phyloP scores from a whole-genome alignment of 1,140 invertebrate genomes.

The Rhynchophorus ferrugineus region DNA sequence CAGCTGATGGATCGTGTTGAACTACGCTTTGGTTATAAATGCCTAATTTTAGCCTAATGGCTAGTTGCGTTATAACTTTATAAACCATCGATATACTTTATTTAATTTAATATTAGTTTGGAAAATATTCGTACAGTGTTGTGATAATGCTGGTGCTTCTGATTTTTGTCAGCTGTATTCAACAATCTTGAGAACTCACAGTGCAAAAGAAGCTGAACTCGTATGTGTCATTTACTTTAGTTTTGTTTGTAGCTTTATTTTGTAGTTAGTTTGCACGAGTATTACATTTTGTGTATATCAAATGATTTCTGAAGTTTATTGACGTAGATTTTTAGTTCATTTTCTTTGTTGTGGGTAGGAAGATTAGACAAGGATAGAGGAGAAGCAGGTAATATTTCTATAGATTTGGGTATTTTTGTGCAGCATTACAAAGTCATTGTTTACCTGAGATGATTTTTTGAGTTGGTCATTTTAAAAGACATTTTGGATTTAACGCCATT shows the following conservation, averaged over 20 bases:
- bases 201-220: conserved; percentile 21
- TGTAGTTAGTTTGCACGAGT: conserved; percentile 2
- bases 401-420: background rate
- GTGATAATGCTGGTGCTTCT: conserved; percentile 17
- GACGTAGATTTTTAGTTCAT: conserved; percentile 11
- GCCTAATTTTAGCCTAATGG: conserved; percentile 25
- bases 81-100: conserved; percentile 14
- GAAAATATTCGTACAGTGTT: conserved; percentile 1
- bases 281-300: background rate
- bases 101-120: conserved; percentile 2
- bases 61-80: conserved; percentile 11
- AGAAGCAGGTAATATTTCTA: background rate
- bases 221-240: conserved; percentile 16
- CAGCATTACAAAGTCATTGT: background rate
- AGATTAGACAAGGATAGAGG: background rate
- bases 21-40: conserved; percentile 31
- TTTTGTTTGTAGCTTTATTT: conserved; percentile 6
- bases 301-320: conserved; percentile 5
- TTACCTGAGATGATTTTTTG: conserved; percentile 3
- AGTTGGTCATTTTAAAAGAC: background rate
- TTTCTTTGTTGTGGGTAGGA: background rate
- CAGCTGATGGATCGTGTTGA: conserved; percentile 31
- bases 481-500: background rate
- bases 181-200: conserved; percentile 24
- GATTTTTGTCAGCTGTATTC: conserved; percentile 34